These are phyloP conservation scores for Megalonaias nervosa DNA, from an alignment of 1,140 invertebrate species.

Conservation along the genomic window DNA sequence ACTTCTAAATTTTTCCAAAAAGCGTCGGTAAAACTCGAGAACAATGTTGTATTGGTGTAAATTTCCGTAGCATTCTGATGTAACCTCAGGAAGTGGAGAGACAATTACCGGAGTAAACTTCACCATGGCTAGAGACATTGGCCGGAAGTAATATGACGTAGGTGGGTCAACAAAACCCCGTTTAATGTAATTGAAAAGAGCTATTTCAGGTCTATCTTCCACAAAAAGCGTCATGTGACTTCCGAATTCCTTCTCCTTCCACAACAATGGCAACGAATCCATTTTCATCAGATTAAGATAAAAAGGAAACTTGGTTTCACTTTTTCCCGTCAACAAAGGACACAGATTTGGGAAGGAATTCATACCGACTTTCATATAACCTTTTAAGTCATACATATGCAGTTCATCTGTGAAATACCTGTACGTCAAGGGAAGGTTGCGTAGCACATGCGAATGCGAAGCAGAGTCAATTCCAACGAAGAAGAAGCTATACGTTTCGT, in stretches of 20 bases:
- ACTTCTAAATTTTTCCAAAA: constrained; percentile 21
- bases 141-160: constrained; percentile 86
- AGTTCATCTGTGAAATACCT: constrained; percentile 69
- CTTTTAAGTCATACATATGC: constrained; percentile 80
- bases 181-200: constrained; percentile 87
- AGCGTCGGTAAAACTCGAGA: constrained; percentile 25
- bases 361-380: constrained; percentile 87
- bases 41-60: constrained; percentile 18
- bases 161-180: constrained; percentile 84
- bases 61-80: constrained; percentile 26
- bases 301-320: neutral
- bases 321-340: constrained; percentile 78
- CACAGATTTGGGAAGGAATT: constrained; percentile 89
- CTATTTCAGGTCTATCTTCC: constrained; percentile 83
- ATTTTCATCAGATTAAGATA: constrained; percentile 27
- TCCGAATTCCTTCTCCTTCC: constrained; percentile 71
- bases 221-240: constrained; percentile 85
- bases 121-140: constrained; percentile 74
- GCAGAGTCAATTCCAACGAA: constrained; percentile 43
- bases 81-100: constrained; percentile 9
- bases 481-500: constrained; percentile 15
- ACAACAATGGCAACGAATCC: constrained; percentile 38
- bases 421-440: constrained; percentile 38
- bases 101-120: constrained; percentile 29
- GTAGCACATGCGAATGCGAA: constrained; percentile 36